Evolutionary conservation across 2,797 vertebrate species (phyloP).

Genomic region (Rhinophrynus dorsalis): DNA sequence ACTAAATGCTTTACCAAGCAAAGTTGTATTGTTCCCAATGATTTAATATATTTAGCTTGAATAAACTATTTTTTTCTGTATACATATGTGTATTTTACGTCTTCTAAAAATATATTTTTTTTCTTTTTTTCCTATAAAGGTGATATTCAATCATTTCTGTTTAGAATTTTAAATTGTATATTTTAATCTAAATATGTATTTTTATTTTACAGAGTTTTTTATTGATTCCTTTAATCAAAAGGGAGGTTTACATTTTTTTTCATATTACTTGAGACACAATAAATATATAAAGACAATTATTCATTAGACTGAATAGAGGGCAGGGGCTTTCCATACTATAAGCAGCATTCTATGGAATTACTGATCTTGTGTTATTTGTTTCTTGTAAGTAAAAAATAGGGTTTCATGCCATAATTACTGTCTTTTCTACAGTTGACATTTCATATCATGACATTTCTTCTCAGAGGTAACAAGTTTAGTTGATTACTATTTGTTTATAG

Average conservation of each 20-base stretch:
- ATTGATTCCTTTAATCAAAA: not conserved
- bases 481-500: conserved; percentile 86
- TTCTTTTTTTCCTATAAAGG: too few relatives aligned
- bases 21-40: too few relatives aligned
- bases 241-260: not conserved
- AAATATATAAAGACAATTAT: conserved; percentile 67
- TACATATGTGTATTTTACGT: too few relatives aligned
- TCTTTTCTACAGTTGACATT: conserved; percentile 79
- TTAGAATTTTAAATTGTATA: too few relatives aligned
- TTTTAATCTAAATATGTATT: too few relatives aligned
- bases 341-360: conserved; percentile 47
- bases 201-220: too few relatives aligned
- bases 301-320: conserved; percentile 68
- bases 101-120: too few relatives aligned
- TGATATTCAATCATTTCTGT: too few relatives aligned
- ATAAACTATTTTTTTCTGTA: too few relatives aligned
- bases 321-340: conserved; percentile 63
- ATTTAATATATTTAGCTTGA: too few relatives aligned
- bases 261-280: conserved; percentile 71
- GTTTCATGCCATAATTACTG: conserved; percentile 74
- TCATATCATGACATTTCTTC: conserved; percentile 74
- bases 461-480: conserved; percentile 82
- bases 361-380: conserved; percentile 64
- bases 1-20: too few relatives aligned
- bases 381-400: conserved; percentile 71